These are phyloP conservation scores for Nyctereutes procyonoides DNA, from an alignment of 2,113 vertebrate species.

Conservation along the genomic window DNA sequence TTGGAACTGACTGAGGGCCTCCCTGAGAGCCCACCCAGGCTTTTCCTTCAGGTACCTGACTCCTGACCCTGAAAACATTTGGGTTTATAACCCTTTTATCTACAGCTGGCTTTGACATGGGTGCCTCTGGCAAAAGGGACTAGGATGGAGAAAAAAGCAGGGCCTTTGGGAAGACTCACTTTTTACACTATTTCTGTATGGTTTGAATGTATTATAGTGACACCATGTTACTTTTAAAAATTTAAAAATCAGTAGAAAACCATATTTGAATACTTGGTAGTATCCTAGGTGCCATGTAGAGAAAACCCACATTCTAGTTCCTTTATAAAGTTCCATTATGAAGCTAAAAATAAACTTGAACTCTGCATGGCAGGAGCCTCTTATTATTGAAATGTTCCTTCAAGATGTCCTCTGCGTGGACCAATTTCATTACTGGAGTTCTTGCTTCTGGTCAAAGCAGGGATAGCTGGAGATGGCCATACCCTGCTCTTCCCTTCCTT, in stretches of 20 bases:
- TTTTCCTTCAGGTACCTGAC: background rate
- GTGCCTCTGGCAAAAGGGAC: background rate
- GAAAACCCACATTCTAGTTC: background rate
- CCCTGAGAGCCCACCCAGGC: background rate
- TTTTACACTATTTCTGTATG: background rate
- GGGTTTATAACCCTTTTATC: background rate
- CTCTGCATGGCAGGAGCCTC: background rate
- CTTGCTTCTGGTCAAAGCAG: background rate
- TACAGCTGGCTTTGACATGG: background rate
- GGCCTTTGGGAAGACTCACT: background rate
- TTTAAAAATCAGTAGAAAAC: constrained; percentile 11
- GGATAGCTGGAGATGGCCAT: background rate
- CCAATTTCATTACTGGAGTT: background rate
- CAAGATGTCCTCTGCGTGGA: background rate
- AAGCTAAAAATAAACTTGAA: background rate
- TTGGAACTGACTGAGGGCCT: background rate
- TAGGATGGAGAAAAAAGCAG: background rate
- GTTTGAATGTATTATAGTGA: background rate
- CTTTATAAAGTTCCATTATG: background rate
- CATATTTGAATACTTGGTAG: background rate
- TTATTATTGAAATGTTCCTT: background rate
- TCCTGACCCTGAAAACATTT: background rate
- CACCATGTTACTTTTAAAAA: background rate
- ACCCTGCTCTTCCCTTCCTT: background rate
- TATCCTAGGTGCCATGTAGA: background rate